Conservation (phyloP, 2,888 invertebrate species). For the Synanthedon tipuliformis region DNA sequence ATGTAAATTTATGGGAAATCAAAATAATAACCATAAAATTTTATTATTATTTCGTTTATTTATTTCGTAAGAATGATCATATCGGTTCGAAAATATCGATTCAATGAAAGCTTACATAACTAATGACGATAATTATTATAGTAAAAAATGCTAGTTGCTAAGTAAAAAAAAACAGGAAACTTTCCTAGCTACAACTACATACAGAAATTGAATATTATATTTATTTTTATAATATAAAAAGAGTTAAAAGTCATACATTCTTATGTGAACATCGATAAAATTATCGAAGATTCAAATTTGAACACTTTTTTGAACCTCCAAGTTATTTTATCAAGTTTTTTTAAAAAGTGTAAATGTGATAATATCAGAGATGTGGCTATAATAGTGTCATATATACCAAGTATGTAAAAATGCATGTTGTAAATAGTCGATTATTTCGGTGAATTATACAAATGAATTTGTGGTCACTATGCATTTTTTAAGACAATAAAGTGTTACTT, state of each 20-base stretch:
- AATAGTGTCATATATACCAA: neutral
- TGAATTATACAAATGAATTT: no score
- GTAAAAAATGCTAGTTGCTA: constrained; percentile 23
- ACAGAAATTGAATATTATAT: constrained; percentile 12
- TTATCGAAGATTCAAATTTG: constrained; percentile 47
- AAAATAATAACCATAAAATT: constrained; percentile 10
- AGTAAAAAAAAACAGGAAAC: constrained; percentile 28
- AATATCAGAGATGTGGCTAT: neutral
- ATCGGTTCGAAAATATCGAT: constrained; percentile 12
- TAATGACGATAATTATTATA: constrained; percentile 28
- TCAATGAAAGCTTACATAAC: constrained; percentile 29
- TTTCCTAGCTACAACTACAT: constrained; percentile 29
- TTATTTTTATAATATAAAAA: constrained; percentile 33
- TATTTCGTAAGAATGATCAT: constrained; percentile 41
- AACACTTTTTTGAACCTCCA: constrained; percentile 42
- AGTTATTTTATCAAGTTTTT: constrained; percentile 41
- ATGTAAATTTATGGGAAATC: no score
- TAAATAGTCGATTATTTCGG: no score
- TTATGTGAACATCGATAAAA: constrained; percentile 31
- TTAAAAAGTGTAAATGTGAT: constrained; percentile 1
- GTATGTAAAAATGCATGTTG: no score
- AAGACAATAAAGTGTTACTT: no score
- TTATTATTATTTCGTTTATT: constrained; percentile 32
- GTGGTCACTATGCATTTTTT: no score
- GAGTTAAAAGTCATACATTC: constrained; percentile 1